These are phyloP conservation scores for Zaprionus nigranus DNA, from an alignment of 1,140 invertebrate species.

Conservation along the genomic window DNA sequence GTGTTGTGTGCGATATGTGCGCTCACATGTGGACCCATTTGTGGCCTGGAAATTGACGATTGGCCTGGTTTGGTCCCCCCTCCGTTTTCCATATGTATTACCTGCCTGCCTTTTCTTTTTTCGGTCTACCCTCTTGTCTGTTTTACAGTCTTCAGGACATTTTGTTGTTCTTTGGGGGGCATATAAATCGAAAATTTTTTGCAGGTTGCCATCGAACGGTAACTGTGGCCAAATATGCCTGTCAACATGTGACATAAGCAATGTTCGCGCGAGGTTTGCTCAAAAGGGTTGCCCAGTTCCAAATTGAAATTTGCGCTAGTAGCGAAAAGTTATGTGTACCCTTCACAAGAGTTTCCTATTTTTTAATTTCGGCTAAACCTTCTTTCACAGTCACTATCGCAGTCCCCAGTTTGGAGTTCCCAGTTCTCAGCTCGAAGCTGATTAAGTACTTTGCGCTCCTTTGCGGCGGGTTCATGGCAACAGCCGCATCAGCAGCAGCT, in stretches of 20 bases:
- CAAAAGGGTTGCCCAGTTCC: neutral
- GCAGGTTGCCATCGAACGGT: slow-evolving; percentile 20
- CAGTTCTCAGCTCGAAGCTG: slow-evolving; percentile 8
- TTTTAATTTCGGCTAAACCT: neutral
- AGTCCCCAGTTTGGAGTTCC: neutral
- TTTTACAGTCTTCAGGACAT: neutral
- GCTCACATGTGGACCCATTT: slow-evolving; percentile 16
- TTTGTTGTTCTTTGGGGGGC: slow-evolving; percentile 33
- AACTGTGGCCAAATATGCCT: slow-evolving; percentile 34
- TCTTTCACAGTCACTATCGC: neutral
- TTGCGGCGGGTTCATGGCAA: slow-evolving; percentile 30
- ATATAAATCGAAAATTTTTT: slow-evolving; percentile 74
- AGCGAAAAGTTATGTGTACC: neutral
- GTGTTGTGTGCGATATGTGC: slow-evolving; percentile 24
- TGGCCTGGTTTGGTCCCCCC: slow-evolving; percentile 10
- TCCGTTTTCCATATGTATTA: slow-evolving; percentile 13
- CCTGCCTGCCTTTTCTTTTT: neutral
- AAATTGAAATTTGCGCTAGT: slow-evolving; percentile 13
- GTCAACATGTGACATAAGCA: slow-evolving; percentile 65
- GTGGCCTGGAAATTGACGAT: slow-evolving; percentile 13
- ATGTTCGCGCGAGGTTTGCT: slow-evolving; percentile 36
- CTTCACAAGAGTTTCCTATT: neutral
- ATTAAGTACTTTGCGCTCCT: slow-evolving; percentile 38
- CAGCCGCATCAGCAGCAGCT: slow-evolving; percentile 6
- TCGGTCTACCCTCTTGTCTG: neutral